Evolutionary conservation across 2,113 vertebrate species (phyloP), one percentile per base, ranked within the genome.

Genomic region (Dryoscopus gambensis): DNA sequence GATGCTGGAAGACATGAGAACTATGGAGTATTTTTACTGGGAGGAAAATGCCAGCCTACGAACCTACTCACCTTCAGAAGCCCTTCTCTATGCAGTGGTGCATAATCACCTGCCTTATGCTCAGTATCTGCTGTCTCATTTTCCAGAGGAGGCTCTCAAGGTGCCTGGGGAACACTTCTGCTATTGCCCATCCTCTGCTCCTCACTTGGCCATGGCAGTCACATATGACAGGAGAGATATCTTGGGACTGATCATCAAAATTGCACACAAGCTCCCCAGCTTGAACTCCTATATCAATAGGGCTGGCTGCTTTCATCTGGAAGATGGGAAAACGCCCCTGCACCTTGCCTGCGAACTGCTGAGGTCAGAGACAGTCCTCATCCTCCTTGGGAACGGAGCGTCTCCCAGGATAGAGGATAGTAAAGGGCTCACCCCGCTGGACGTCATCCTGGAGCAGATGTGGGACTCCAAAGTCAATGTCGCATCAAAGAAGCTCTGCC

Each of bases 1-100:
- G 99, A 98, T 98, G 98, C 96, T 99, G 92, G 99, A 99, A 97
- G 99, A 99, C 91, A 99, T 99, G 98, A 98, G 98, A 95, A 99
- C 98, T 22, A 99, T 99, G 98, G 98, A 99, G 75, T 98, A 98
- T 46, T 98, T 99, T 62, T 98, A 98, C 93, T 98, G 98, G 97
- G 98, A 99, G 67, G 98, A 98, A 69, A 98, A 98, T 84, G 95
- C 97, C 52, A 94, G 95, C 87, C 97, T 97, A 87, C 96, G 98
- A 82, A 98, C 96, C 8, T 99, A 99, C 85, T 98, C 96, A 40
- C 98, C 99, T 27, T 98, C 98, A 16, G 98, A 99, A 96, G 99
- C 99, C 40, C 95, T 99, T 88, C 98, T 99, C 9, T 99, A 99
- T 94, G 99, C 99, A 33, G 98, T 99, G 84, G 98, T 99, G 46